Evolutionary conservation across 2,113 vertebrate species (phyloP), one percentile per base, ranked within the genome.

Genomic region (Penelope pileata): DNA sequence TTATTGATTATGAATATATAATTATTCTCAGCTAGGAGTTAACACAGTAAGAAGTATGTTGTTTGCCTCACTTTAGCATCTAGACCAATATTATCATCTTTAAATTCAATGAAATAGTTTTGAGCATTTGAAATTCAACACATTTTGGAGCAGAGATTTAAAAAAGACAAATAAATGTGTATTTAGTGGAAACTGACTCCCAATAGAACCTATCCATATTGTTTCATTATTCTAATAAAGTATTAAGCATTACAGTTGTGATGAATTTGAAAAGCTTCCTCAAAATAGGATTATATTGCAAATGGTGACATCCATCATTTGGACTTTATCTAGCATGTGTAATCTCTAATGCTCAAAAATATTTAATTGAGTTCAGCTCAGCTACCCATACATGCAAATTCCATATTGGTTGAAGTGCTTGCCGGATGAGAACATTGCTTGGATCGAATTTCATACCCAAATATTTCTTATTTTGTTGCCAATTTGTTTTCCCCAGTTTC

Each of bases 391-490:
- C 15, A 17, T 48, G 62, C 16, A 72, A 68, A 72, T 58, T 94
- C 67, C 63, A 23, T 63, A 50, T 66, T 85, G 78, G 63, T n/a
- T 70, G 40, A 95, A 88, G 21, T 23, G 9, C 12, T 64, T 83
- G 34, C 64, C 80, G 79, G 79, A 90, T 70, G 53, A 80, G 29
- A 69, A 32, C 34, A 70, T 67, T 92, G 45, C 94, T 96, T 95
- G 59, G 26, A 47, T 50, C 91, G 45, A 86, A 83, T 86, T 93
- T 51, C 15, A 26, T 53, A n/a, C 76, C 47, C 83, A 96, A 95
- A 92, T 88, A 93, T 95, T 96, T 95, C 67, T 67, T 32, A 40
- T 76, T 91, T 88, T 91, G 24, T 86, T 80, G 64, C 64, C 70
- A 90, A 5, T 64, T 77, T 67, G 30, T 83, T 88, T 90, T 78